A percentile compares a stretch with the other conserved stretches of the same genome.
These are phyloP conservation scores for Callosobruchus maculatus DNA, from an alignment of 2,888 invertebrate genomes.

Conservation along the genomic window DNA sequence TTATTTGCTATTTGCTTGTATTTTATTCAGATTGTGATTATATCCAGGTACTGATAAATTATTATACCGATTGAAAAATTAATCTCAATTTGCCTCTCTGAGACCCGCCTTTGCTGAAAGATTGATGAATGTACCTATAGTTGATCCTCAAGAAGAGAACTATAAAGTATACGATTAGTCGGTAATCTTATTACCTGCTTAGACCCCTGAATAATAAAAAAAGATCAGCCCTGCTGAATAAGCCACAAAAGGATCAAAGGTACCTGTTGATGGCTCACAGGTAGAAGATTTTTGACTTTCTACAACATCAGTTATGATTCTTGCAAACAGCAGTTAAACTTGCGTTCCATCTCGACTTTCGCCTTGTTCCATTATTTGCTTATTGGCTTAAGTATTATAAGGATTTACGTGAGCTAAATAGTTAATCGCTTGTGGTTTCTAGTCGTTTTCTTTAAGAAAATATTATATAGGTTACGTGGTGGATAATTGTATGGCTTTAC, in stretches of 20 bases:
- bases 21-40: too few species aligned
- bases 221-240: slow-evolving; percentile 16
- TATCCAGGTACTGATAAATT: too few species aligned
- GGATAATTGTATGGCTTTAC: background rate
- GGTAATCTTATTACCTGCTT: slow-evolving; percentile 24
- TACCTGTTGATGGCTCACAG: slow-evolving; percentile 20
- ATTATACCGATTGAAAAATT: background rate
- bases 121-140: background rate
- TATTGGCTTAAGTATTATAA: background rate
- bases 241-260: slow-evolving; percentile 24
- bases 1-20: too few species aligned
- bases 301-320: background rate
- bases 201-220: slow-evolving; percentile 11
- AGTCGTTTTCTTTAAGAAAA: background rate
- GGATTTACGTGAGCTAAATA: background rate
- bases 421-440: background rate
- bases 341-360: background rate
- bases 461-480: background rate
- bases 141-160: slow-evolving; percentile 18
- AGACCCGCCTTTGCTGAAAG: background rate
- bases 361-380: background rate
- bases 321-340: background rate
- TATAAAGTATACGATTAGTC: slow-evolving; percentile 20
- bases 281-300: background rate
- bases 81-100: background rate